phyloP scores from a whole-genome alignment of 2,113 vertebrate species.

The Condylura cristata region DNA sequence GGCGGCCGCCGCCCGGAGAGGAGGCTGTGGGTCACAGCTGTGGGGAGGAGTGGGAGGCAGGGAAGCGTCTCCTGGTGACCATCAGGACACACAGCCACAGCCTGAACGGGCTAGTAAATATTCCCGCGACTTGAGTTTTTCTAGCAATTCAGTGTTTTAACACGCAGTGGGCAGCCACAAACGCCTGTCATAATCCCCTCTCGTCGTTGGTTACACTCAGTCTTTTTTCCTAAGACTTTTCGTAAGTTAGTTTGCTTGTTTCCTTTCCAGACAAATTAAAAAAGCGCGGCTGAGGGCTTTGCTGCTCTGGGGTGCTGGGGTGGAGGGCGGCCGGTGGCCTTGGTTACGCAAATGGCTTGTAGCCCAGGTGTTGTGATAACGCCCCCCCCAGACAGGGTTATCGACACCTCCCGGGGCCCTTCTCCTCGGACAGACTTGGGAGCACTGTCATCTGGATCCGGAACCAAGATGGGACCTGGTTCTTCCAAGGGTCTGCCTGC shows the following conservation, averaged over 20 bases:
- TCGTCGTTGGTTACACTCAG: neutral
- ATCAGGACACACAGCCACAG: too few species aligned
- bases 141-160: neutral
- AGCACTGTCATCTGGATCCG: neutral
- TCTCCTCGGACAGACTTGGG: neutral
- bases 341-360: too few species aligned
- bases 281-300: neutral
- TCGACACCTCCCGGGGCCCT: neutral
- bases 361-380: too few species aligned
- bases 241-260: neutral
- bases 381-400: too few species aligned
- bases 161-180: neutral
- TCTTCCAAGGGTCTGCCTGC: neutral
- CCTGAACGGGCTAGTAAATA: too few species aligned
- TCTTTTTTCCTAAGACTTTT: too few species aligned
- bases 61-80: too few species aligned
- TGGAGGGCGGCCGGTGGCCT: too few species aligned
- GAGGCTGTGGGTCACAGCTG: too few species aligned
- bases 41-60: too few species aligned
- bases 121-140: neutral
- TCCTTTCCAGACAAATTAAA: neutral
- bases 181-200: neutral
- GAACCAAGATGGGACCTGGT: neutral
- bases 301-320: rapidly evolving
- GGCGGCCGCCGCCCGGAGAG: too few species aligned